Evolutionary conservation across 1,140 invertebrate species (phyloP).

Genomic region (Psix sp.): DNA sequence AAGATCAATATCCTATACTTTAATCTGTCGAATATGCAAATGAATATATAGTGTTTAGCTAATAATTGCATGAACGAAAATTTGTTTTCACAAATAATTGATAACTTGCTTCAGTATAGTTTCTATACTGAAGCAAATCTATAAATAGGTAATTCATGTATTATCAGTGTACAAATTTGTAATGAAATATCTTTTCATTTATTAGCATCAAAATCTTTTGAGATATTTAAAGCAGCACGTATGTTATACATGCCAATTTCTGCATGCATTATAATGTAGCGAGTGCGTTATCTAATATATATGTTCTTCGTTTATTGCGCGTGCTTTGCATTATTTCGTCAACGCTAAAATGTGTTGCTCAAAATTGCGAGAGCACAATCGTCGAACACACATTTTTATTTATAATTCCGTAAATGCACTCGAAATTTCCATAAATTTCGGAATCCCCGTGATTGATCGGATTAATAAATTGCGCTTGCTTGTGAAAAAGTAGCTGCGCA

Average conservation of each 20-base stretch:
- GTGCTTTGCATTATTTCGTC: slow-evolving; percentile 7
- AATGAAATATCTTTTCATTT: no score
- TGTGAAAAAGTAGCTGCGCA: slow-evolving; percentile 44
- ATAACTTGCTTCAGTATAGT: no score
- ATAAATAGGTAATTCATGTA: no score
- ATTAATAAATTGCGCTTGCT: slow-evolving; percentile 32
- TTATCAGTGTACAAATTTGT: no score
- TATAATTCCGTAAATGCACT: not conserved
- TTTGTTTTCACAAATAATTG: no score
- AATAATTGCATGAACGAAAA: no score
- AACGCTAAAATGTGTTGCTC: not conserved
- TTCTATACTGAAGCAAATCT: no score
- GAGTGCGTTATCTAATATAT: not conserved
- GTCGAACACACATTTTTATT: not conserved
- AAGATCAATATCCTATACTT: slow-evolving; percentile 35
- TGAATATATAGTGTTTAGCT: no score
- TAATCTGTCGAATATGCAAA: not conserved
- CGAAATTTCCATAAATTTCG: not conserved
- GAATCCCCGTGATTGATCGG: not conserved
- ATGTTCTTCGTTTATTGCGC: slow-evolving; percentile 5
- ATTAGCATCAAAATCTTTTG: not conserved
- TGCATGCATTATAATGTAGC: not conserved
- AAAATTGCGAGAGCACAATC: not conserved
- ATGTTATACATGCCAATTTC: not conserved
- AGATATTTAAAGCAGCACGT: not conserved